A percentile compares a stretch with the other conserved stretches of the same genome.
These are phyloP conservation scores for Chloroceryle inda DNA, from an alignment of 2,797 vertebrate species.

Conservation along the genomic window DNA sequence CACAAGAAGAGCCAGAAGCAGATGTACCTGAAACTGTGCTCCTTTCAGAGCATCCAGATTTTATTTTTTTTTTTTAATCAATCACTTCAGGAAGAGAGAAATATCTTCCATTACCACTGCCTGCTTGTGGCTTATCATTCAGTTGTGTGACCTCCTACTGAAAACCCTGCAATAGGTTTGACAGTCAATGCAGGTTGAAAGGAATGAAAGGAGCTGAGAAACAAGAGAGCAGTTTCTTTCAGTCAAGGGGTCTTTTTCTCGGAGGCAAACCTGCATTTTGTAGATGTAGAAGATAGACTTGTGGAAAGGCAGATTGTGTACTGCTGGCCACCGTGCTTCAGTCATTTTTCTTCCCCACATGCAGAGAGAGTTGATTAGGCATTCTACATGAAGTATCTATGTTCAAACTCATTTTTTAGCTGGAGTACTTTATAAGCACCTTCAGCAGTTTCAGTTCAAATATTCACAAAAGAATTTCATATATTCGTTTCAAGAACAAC, in stretches of 20 bases:
- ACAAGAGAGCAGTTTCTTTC: neutral
- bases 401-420: neutral
- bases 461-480: neutral
- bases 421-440: neutral
- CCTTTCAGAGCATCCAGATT: neutral
- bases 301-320: neutral
- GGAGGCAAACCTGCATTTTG: neutral
- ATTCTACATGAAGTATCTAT: neutral
- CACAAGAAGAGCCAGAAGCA: neutral
- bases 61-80: neutral
- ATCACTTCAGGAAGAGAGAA: neutral
- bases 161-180: neutral
- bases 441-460: neutral
- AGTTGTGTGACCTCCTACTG: neutral
- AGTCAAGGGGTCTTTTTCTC: neutral
- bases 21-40: neutral
- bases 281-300: neutral
- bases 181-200: neutral
- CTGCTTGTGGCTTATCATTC: fast-evolving
- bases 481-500: neutral
- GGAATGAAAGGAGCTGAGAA: neutral
- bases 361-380: neutral
- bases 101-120: neutral
- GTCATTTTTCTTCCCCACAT: neutral
- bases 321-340: neutral